Evolutionary conservation across 2,888 invertebrate genomes (phyloP).

Genomic region (Netelia melanura): DNA sequence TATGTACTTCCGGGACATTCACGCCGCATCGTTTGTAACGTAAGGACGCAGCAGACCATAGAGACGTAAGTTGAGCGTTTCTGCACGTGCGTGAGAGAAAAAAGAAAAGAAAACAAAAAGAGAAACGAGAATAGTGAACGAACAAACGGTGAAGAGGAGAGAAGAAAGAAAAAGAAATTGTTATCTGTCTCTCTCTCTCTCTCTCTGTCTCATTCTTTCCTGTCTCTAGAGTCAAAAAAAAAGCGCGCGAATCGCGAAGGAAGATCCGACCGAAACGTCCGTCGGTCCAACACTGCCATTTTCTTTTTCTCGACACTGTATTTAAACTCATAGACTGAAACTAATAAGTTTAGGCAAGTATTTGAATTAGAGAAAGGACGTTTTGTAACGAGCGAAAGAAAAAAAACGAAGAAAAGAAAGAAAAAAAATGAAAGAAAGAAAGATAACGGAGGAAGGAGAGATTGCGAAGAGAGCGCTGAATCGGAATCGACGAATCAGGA

Average conservation of each 20-base stretch:
- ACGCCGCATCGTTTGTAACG: constrained; percentile 49
- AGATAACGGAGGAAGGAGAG: neutral
- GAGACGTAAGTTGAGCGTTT: constrained; percentile 36
- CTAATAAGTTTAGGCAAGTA: constrained; percentile 75
- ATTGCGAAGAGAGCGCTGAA: constrained; percentile 24
- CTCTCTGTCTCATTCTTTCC: constrained; percentile 26
- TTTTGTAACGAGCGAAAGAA: constrained; percentile 54
- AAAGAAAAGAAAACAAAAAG: constrained; percentile 4
- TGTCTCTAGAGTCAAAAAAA: constrained; percentile 14
- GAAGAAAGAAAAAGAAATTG: constrained; percentile 6
- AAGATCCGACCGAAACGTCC: constrained; percentile 45
- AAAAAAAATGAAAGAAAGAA: constrained; percentile 6
- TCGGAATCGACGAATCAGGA: constrained; percentile 13
- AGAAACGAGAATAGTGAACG: constrained; percentile 53
- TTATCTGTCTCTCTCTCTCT: constrained; percentile 5
- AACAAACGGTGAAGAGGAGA: constrained; percentile 36
- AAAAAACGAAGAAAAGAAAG: constrained; percentile 19
- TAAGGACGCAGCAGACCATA: constrained; percentile 41
- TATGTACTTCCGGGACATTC: constrained; percentile 68
- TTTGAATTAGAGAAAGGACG: constrained; percentile 67
- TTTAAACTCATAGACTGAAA: constrained; percentile 79
- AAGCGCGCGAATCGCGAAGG: constrained; percentile 13
- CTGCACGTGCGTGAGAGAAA: constrained; percentile 52
- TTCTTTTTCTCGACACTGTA: constrained; percentile 69
- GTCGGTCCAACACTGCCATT: constrained; percentile 74